Conservation (phyloP, 2,113 vertebrate species). For the Tretioscincus oriximinensis region DNA sequence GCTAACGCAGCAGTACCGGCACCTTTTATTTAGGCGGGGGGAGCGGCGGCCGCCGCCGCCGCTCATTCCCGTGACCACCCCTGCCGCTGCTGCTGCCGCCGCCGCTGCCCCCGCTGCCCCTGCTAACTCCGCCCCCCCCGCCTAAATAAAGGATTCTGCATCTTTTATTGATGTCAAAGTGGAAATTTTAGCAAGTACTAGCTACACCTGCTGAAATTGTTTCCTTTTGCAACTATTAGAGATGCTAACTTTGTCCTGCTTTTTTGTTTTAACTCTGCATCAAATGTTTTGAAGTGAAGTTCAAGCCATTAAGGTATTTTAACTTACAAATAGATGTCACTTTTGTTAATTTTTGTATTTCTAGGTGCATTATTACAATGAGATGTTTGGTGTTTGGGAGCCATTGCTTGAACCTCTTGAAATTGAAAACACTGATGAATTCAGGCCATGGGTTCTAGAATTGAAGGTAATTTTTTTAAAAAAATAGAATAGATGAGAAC, state of each 20-base stretch:
- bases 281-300: background rate
- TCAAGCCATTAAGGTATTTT: background rate
- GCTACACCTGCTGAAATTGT: too few species aligned
- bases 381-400: constrained; percentile 95
- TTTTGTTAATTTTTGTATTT: constrained; percentile 36
- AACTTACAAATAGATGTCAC: background rate
- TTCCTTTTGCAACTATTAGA: too few species aligned
- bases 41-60: too few species aligned
- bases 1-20: too few species aligned
- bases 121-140: too few species aligned
- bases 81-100: too few species aligned
- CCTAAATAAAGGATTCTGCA: too few species aligned
- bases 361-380: constrained; percentile 95
- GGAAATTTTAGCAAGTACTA: too few species aligned
- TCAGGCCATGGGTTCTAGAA: constrained; percentile 88
- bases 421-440: constrained; percentile 85
- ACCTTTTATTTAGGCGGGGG: too few species aligned
- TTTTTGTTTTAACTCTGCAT: background rate
- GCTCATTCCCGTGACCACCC: too few species aligned
- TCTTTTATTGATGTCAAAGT: too few species aligned
- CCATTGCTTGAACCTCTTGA: constrained; percentile 94
- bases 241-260: background rate
- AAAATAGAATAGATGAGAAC: background rate
- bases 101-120: too few species aligned
- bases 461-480: constrained; percentile 78